phyloP scores from a whole-genome alignment of 2,113 vertebrate species.

The Leptobrachium leishanense region DNA sequence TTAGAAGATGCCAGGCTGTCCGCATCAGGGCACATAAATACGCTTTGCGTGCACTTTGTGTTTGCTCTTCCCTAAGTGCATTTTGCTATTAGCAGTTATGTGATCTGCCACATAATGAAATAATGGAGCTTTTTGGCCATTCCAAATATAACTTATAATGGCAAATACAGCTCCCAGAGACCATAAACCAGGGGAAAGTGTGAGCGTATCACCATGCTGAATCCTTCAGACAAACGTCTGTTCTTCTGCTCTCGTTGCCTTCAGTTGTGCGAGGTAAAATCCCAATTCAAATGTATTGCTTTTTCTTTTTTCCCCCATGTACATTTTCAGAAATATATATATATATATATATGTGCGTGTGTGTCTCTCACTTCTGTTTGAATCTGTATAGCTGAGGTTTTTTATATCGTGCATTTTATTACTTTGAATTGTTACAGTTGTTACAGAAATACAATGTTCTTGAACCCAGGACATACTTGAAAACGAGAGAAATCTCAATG shows the following conservation, averaged over 20 bases:
- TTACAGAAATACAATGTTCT: too few species aligned
- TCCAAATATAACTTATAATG: constrained; percentile 15
- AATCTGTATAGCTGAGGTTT: too few species aligned
- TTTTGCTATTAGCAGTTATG: constrained; percentile 21
- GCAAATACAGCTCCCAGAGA: neutral
- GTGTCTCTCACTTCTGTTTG: too few species aligned
- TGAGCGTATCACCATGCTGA: constrained; percentile 9
- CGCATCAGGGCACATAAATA: neutral
- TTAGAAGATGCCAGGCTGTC: neutral
- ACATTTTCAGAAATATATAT: too few species aligned
- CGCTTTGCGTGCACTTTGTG: constrained; percentile 6
- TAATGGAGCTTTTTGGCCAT: constrained; percentile 10
- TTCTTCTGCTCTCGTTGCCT: constrained; percentile 29
- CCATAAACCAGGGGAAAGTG: neutral
- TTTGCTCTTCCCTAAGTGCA: constrained; percentile 22
- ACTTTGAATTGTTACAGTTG: too few species aligned
- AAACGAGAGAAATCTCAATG: too few species aligned
- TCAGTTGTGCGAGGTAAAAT: constrained; percentile 21
- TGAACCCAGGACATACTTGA: too few species aligned
- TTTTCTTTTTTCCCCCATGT: too few species aligned
- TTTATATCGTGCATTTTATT: too few species aligned
- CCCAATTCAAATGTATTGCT: too few species aligned
- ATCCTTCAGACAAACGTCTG: neutral
- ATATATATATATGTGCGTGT: too few species aligned
- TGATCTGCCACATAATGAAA: constrained; percentile 21